Base-by-base conservation (phyloP, 2,888 invertebrate species). In the Lasioglossum leucozonium region DNA sequence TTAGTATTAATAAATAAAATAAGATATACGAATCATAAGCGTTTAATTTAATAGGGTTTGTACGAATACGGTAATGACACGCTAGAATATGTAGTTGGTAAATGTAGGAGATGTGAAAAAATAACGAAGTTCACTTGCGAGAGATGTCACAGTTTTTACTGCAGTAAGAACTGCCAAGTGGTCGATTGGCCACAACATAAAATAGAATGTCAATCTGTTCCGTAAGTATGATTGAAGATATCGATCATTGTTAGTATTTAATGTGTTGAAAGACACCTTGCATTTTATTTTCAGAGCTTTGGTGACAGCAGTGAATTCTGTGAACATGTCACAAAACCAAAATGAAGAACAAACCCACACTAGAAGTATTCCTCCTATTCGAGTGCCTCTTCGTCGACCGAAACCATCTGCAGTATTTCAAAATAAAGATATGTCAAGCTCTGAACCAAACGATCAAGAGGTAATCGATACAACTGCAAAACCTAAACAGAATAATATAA, bases 101-200 rank as follows among this genome's bases (percentile, higher is more conserved):
- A 74, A 34, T 95, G 95, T 73, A n/a, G 82, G 10, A 79, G 69
- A 42, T 93, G 93, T 77, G 47, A 11, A 0, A 84, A 84, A 22
- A 67, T 82, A 11, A 87, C 87, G 0, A 90, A 88, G 40, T 84
- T 81, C 34, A 80, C 58, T 2, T 92, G 92, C 47, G 79, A 87
- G 26, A 86, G 42, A 22, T 94, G 94, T 74, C 69, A 51, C 11
- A 89, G 83, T 6, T 93, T 89, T 78, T 62, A 62, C 1, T 95
- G 95, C 69, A 91, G 90, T 58, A 87, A 79, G 75, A 44, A 74
- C 0, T 95, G 95, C 72, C 95, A 95, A 85, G 13, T 82, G 8
- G 26, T 42, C 13, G 93, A 94, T 85, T 95, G 94, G 95, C 81
- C 91, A 1, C 86, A 81, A 13, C 95, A 95, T 82, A 92, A 90